These are phyloP conservation scores for Aldabrachelys gigantea DNA, from an alignment of 2,113 vertebrate species.

Conservation along the genomic window DNA sequence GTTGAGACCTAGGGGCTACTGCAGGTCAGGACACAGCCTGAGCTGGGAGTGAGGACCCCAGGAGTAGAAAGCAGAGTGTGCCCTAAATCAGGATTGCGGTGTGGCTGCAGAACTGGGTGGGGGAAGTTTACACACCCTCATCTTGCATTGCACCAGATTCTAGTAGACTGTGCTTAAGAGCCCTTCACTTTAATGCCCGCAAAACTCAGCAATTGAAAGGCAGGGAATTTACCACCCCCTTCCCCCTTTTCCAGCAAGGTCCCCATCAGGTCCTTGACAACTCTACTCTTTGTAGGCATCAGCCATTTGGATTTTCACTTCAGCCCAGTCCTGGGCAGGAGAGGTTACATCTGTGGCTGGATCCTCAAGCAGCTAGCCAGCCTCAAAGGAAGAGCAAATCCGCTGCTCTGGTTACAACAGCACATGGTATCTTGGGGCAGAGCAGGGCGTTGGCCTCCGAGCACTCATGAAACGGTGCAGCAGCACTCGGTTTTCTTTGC, in stretches of 20 bases:
- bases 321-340: neutral
- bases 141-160: neutral
- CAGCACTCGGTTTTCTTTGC: neutral
- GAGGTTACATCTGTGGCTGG: neutral
- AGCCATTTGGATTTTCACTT: neutral
- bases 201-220: neutral
- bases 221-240: neutral
- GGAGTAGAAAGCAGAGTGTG: neutral
- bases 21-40: neutral
- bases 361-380: rapidly evolving
- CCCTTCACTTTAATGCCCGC: neutral
- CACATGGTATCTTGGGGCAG: neutral
- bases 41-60: neutral
- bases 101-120: neutral
- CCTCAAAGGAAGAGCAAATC: neutral
- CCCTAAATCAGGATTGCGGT: neutral
- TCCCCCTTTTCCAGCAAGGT: neutral
- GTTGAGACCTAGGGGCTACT: neutral
- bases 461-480: neutral
- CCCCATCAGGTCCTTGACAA: neutral
- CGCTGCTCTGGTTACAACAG: rapidly evolving
- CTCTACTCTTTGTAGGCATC: neutral
- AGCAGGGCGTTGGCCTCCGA: rapidly evolving
- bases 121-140: neutral
- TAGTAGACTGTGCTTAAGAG: neutral